phyloP scores from a whole-genome alignment of 1,140 invertebrate genomes.

The Ectropis grisescens region DNA sequence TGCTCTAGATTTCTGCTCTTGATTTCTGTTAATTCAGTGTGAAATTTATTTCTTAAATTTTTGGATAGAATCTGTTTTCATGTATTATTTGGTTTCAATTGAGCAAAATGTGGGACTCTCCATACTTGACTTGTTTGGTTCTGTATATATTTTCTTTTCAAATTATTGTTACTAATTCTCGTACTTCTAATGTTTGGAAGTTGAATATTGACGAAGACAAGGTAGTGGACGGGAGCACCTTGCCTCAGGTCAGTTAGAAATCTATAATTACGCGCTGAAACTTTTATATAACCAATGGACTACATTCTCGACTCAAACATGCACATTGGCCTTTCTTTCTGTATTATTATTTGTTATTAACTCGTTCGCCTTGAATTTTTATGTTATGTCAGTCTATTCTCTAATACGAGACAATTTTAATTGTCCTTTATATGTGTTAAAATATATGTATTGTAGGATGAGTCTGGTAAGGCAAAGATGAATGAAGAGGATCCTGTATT shows the following conservation, averaged over 20 bases:
- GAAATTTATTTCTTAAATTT: constrained; percentile 12
- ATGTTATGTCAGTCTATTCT: too few species aligned
- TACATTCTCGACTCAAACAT: constrained; percentile 9
- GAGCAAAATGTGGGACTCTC: constrained; percentile 61
- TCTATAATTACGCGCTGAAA: constrained; percentile 16
- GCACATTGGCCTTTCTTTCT: constrained; percentile 17
- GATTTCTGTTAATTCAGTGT: constrained; percentile 9
- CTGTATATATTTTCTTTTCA: constrained; percentile 74
- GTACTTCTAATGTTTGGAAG: constrained; percentile 81
- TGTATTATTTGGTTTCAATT: constrained; percentile 36
- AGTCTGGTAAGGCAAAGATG: constrained; percentile 48
- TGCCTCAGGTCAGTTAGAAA: constrained; percentile 61
- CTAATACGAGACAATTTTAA: too few species aligned
- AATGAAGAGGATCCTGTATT: constrained; percentile 73
- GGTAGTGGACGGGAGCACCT: constrained; percentile 73
- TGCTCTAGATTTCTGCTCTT: too few species aligned
- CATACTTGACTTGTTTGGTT: constrained; percentile 67
- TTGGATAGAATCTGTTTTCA: constrained; percentile 28
- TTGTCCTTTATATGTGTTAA: too few species aligned
- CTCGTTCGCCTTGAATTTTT: constrained; percentile 34
- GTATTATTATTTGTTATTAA: constrained; percentile 16
- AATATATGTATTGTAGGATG: constrained; percentile 43
- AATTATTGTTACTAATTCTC: constrained; percentile 78
- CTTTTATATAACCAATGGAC: constrained; percentile 43
- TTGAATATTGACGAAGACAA: constrained; percentile 77